Evolutionary conservation across 2,113 vertebrate species (phyloP).

Genomic region (Pollachius pollachius): DNA sequence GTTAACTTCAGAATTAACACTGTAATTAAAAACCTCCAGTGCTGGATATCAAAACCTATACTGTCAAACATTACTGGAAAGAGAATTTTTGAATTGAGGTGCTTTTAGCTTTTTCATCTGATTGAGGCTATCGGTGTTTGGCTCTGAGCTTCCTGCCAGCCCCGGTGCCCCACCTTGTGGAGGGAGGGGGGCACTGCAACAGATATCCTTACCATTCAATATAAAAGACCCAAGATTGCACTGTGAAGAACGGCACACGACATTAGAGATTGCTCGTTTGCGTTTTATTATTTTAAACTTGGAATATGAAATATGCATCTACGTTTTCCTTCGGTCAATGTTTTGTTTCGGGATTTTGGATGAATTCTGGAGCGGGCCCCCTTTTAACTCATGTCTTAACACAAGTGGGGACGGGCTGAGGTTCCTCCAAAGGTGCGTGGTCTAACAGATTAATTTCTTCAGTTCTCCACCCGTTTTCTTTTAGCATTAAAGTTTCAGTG

Average conservation of each 20-base stretch:
- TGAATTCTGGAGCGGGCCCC: background rate
- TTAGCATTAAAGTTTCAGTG: too few species aligned
- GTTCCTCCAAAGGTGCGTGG: background rate
- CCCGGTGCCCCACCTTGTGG: conserved; percentile 61
- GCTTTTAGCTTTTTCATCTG: conserved; percentile 56
- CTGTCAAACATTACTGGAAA: conserved; percentile 18
- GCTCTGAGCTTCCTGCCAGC: conserved; percentile 68
- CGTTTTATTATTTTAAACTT: conserved; percentile 23
- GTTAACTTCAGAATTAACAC: conserved; percentile 34
- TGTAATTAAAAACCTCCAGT: conserved; percentile 30
- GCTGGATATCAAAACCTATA: conserved; percentile 36
- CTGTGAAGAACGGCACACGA: conserved; percentile 62
- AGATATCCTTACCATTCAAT: conserved; percentile 19
- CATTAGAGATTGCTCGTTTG: conserved; percentile 30
- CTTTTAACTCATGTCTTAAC: too few species aligned
- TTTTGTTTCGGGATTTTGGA: background rate
- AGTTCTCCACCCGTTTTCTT: too few species aligned
- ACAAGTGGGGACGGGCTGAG: too few species aligned
- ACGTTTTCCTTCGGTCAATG: too few species aligned
- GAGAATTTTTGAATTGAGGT: conserved; percentile 34
- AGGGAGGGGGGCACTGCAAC: conserved; percentile 47
- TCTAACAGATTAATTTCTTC: too few species aligned
- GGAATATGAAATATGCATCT: too few species aligned
- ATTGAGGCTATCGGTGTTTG: conserved; percentile 48
- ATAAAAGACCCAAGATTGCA: conserved; percentile 44